phyloP scores from a whole-genome alignment of 2,888 invertebrate genomes.

The Drosophila mercatorum region DNA sequence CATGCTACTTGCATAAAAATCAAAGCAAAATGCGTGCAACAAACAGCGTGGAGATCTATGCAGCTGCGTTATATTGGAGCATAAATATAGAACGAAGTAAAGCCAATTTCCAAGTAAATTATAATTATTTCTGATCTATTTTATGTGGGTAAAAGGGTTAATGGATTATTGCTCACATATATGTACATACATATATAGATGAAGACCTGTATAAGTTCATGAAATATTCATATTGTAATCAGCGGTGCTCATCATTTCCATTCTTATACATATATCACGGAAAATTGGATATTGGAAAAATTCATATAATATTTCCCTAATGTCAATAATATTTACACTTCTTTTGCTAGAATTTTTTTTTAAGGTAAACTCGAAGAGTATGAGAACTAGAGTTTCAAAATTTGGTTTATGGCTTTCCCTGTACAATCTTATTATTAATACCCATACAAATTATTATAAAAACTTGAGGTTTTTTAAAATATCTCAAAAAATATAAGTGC shows the following conservation, averaged over 20 bases:
- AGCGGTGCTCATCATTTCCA: neutral
- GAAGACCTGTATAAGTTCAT: neutral
- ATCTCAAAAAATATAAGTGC: no score
- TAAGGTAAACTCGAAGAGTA: no score
- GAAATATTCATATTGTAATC: neutral
- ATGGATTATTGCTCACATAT: neutral
- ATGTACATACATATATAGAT: neutral
- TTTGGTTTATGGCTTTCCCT: no score
- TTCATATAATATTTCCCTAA: no score
- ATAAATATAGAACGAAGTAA: neutral
- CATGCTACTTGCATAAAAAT: constrained; percentile 46
- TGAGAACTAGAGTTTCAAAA: no score
- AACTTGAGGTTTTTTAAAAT: no score
- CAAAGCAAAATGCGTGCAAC: constrained; percentile 25
- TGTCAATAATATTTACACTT: no score
- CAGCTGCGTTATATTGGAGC: constrained; percentile 6
- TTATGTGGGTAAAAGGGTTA: neutral
- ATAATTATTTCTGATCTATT: neutral
- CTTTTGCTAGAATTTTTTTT: no score
- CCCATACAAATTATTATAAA: no score
- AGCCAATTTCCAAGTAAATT: neutral
- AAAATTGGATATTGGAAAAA: neutral
- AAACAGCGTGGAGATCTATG: constrained; percentile 6
- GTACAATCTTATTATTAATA: no score
- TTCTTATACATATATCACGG: neutral